These are phyloP conservation scores for Periophthalmus magnuspinnatus DNA, from an alignment of 2,797 vertebrate species.

Conservation along the genomic window DNA sequence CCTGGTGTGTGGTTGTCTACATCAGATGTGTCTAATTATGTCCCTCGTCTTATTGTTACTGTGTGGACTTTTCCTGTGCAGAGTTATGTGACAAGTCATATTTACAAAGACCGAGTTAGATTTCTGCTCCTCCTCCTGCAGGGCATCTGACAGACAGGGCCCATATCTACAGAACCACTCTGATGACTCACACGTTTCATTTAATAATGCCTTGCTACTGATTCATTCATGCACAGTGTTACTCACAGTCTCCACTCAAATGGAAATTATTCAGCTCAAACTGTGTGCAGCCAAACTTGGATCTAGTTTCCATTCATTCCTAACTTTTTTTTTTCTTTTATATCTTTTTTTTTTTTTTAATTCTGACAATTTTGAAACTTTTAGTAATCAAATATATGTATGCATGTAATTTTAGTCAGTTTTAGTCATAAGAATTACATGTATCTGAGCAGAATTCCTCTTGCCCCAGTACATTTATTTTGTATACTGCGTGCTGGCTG, in stretches of 20 bases:
- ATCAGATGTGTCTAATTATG: conserved; percentile 49
- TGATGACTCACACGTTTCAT: not conserved
- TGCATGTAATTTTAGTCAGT: too few species aligned
- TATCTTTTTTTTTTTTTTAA: too few species aligned
- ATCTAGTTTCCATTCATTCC: too few species aligned
- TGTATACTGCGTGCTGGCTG: too few species aligned
- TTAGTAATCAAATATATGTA: too few species aligned
- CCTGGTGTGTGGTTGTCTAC: conserved; percentile 24
- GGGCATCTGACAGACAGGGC: not conserved
- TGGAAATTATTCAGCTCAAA: not conserved
- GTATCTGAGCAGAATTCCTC: too few species aligned
- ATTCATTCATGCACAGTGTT: not conserved
- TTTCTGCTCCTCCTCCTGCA: not conserved
- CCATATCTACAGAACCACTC: not conserved
- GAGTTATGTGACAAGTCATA: not conserved
- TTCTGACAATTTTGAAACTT: too few species aligned
- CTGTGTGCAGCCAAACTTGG: not conserved
- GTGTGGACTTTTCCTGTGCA: not conserved
- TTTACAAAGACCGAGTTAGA: not conserved
- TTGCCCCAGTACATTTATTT: too few species aligned
- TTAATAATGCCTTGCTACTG: not conserved
- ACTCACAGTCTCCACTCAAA: not conserved
- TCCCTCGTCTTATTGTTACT: conserved; percentile 43
- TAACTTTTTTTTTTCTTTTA: too few species aligned
- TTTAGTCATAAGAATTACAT: too few species aligned